Evolutionary conservation across 2,888 invertebrate species (phyloP).

Genomic region (Gryllus longicercus): DNA sequence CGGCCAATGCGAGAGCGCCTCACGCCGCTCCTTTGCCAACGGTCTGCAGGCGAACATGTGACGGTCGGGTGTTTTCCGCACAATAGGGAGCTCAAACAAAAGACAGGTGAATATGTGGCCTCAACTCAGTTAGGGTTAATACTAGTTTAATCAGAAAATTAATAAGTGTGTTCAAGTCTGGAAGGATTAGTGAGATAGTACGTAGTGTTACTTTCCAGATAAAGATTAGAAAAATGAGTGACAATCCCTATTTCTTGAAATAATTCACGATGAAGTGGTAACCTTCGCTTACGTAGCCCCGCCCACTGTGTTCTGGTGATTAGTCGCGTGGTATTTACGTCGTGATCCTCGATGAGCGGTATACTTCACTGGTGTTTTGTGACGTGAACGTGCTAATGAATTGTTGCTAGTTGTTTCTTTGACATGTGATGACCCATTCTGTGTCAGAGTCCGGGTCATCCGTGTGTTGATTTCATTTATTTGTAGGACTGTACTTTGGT

Average conservation of each 20-base stretch:
- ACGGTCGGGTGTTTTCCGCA: not conserved
- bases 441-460: slow-evolving; percentile 18
- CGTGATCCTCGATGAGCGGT: not conserved
- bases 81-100: not conserved
- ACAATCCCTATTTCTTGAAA: too few relatives aligned
- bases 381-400: not conserved
- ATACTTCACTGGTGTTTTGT: not conserved
- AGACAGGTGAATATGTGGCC: not conserved
- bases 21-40: not conserved
- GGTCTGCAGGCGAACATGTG: not conserved
- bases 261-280: not conserved
- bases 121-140: not conserved
- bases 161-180: not conserved
- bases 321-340: not conserved
- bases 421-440: not conserved
- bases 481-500: not conserved
- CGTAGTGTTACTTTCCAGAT: too few relatives aligned
- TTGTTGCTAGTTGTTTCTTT: not conserved
- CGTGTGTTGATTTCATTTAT: not conserved
- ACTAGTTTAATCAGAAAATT: not conserved
- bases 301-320: slow-evolving; percentile 11
- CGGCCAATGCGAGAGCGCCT: not conserved
- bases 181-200: too few relatives aligned
- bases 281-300: slow-evolving; percentile 19
- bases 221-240: too few relatives aligned